These are phyloP conservation scores for Rugalucina vietnamica DNA, from an alignment of 2,888 invertebrate genomes.

Conservation along the genomic window DNA sequence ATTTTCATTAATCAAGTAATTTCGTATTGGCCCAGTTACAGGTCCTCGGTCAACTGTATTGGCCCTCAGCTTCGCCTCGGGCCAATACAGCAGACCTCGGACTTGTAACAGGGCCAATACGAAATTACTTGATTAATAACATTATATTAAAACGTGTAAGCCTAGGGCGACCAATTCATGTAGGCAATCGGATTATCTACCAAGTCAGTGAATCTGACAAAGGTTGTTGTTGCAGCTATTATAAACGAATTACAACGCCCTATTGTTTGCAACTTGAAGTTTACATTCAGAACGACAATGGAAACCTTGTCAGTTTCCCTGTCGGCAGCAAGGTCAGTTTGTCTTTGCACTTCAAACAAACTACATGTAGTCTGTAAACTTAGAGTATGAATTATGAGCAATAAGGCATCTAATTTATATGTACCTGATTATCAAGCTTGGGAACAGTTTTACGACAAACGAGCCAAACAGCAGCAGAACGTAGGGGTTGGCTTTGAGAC, in stretches of 20 bases:
- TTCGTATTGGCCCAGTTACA: no score
- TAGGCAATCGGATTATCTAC: not conserved
- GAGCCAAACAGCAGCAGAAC: not conserved
- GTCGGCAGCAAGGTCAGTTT: not conserved
- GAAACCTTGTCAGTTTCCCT: not conserved
- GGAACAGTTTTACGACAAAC: not conserved
- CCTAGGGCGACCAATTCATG: not conserved
- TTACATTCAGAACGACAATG: not conserved
- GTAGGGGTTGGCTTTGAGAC: not conserved
- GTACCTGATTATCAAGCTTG: slow-evolving; percentile 17
- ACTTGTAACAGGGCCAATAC: no score
- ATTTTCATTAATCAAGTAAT: no score
- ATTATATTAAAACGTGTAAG: slow-evolving; percentile 9
- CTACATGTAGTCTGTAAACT: not conserved
- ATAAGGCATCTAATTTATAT: slow-evolving; percentile 1
- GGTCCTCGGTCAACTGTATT: no score
- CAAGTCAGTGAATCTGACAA: not conserved
- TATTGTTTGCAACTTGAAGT: not conserved
- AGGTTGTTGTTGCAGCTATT: not conserved
- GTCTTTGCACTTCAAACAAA: slow-evolving; percentile 13
- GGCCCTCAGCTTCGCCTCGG: no score
- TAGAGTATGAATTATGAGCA: not conserved
- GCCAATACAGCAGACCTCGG: no score
- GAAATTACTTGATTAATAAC: no score
- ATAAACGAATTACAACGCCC: slow-evolving; percentile 1